Evolutionary conservation across 2,113 vertebrate genomes (phyloP).

Genomic region (Furnarius figulus): DNA sequence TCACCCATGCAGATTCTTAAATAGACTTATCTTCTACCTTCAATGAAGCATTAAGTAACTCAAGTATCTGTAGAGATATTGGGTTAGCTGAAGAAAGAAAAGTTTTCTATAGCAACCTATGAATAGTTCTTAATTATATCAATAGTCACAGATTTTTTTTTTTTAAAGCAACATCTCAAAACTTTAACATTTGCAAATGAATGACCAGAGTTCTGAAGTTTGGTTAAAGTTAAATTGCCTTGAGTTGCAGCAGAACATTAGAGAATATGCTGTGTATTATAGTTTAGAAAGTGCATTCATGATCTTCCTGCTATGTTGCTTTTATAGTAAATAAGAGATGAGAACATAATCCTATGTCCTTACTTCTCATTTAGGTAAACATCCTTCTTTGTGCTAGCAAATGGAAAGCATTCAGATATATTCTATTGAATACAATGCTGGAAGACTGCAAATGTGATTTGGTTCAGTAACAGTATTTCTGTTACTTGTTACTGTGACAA

Average conservation of each 20-base stretch:
- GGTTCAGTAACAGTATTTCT: neutral
- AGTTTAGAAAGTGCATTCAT: neutral
- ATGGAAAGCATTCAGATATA: conserved; percentile 9
- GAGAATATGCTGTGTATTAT: neutral
- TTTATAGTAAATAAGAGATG: neutral
- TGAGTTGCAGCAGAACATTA: neutral
- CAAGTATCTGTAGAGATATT: neutral
- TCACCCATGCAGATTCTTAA: neutral
- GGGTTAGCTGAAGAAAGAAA: neutral
- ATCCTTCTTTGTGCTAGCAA: conserved; percentile 16
- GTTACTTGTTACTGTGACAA: conserved; percentile 37
- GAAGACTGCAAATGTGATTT: conserved; percentile 21
- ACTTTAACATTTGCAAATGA: conserved; percentile 25
- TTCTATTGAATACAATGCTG: conserved; percentile 5
- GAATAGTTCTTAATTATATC: conserved; percentile 35
- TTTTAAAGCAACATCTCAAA: neutral
- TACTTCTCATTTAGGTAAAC: conserved; percentile 11
- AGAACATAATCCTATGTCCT: neutral
- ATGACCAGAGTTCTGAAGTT: conserved; percentile 22
- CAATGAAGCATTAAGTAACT: neutral
- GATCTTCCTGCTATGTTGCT: neutral
- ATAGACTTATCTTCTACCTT: neutral
- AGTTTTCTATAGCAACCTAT: neutral
- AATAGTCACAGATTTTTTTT: neutral
- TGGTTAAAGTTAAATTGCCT: conserved; percentile 7